Percentiles rank a stretch among this genome's conserved stretches.
Conservation (phyloP, 1,140 invertebrate genomes). For the Eumaeus atala region DNA sequence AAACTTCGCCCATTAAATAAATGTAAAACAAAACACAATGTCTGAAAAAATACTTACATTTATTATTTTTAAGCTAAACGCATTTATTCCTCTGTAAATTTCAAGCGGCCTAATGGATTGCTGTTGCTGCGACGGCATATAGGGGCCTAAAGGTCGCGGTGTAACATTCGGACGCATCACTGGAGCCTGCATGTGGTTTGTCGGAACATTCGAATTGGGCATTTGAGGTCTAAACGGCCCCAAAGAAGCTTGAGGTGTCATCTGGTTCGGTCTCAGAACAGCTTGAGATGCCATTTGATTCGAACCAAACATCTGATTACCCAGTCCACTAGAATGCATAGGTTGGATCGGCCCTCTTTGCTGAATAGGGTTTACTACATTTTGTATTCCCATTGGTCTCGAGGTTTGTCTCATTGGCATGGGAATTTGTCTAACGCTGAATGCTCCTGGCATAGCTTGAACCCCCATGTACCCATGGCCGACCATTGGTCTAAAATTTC, state of each 20-base stretch:
- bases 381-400: neutral
- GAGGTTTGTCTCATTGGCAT: neutral
- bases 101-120: conserved; percentile 7
- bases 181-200: neutral
- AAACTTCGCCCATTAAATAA: too few relatives aligned
- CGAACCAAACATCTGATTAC: too few relatives aligned
- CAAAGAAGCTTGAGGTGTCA: too few relatives aligned
- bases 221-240: too few relatives aligned
- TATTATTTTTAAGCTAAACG: conserved; percentile 22
- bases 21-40: too few relatives aligned
- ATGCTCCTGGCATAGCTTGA: neutral
- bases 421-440: neutral
- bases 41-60: conserved; percentile 25
- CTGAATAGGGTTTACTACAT: too few relatives aligned
- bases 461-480: neutral
- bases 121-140: neutral
- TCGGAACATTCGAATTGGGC: too few relatives aligned
- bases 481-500: neutral
- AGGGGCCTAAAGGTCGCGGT: neutral
- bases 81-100: conserved; percentile 24
- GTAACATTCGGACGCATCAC: neutral
- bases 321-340: too few relatives aligned
- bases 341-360: too few relatives aligned
- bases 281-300: too few relatives aligned
- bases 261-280: too few relatives aligned